phyloP scores from a whole-genome alignment of 2,888 invertebrate genomes.

The Hedya salicella region DNA sequence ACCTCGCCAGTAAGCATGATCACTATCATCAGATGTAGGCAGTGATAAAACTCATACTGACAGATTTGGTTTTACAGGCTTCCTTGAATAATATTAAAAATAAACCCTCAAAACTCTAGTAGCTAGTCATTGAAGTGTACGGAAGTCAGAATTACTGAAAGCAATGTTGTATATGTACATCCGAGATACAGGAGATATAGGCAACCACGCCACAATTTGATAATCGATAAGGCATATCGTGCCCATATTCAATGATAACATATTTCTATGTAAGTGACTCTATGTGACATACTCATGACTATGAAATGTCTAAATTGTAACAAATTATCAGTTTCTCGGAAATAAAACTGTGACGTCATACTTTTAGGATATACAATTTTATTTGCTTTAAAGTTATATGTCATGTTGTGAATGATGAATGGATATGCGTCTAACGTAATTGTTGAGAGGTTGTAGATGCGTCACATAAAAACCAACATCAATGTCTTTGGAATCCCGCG shows the following conservation, averaged over 20 bases:
- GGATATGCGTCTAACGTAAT: slow-evolving; percentile 24
- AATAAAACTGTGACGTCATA: slow-evolving; percentile 62
- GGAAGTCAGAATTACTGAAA: not conserved
- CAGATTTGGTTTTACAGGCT: too few relatives aligned
- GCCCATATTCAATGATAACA: slow-evolving; percentile 33
- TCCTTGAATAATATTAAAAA: too few relatives aligned
- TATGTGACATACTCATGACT: slow-evolving; percentile 2
- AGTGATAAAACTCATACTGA: too few relatives aligned
- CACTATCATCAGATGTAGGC: too few relatives aligned
- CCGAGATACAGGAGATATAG: not conserved
- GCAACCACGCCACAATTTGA: slow-evolving; percentile 25
- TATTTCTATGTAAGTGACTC: slow-evolving; percentile 16
- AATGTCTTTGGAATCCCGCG: slow-evolving; percentile 6
- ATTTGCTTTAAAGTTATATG: slow-evolving; percentile 56
- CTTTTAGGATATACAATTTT: slow-evolving; percentile 50
- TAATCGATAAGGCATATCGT: slow-evolving; percentile 34
- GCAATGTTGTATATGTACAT: not conserved
- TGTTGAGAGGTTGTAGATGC: slow-evolving; percentile 26
- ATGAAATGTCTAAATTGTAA: slow-evolving; percentile 27
- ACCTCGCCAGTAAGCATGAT: too few relatives aligned
- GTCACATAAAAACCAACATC: slow-evolving; percentile 24
- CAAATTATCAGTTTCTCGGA: slow-evolving; percentile 56
- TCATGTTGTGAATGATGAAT: slow-evolving; percentile 50
- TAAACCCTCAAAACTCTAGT: too few relatives aligned
- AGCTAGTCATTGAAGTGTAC: not conserved